phyloP scores from a whole-genome alignment of 2,113 vertebrate genomes.

The Kobus ellipsiprymnus region DNA sequence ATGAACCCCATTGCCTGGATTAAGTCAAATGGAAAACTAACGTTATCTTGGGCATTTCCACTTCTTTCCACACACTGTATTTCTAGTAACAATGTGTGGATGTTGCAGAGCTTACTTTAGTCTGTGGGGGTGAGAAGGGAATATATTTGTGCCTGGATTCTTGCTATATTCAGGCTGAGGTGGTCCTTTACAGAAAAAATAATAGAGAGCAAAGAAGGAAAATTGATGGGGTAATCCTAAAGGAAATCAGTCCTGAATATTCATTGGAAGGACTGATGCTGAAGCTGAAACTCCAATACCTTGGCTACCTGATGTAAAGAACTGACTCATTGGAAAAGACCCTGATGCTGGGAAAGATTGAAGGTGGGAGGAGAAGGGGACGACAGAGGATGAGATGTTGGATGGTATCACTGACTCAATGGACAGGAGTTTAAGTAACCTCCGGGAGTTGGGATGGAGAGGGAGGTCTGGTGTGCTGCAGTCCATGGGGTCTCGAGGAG shows the following conservation, averaged over 20 bases:
- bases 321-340: background rate
- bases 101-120: background rate
- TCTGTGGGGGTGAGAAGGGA: background rate
- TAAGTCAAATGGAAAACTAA: background rate
- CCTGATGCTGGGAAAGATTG: background rate
- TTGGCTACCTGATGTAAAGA: background rate
- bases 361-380: background rate
- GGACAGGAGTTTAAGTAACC: background rate
- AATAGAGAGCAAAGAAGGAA: background rate
- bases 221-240: background rate
- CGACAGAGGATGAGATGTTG: background rate
- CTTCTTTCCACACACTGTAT: background rate
- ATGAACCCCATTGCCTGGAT: background rate
- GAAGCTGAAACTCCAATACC: background rate
- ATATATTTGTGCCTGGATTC: background rate
- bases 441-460: background rate
- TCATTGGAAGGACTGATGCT: background rate
- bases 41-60: background rate
- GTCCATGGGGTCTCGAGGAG: background rate
- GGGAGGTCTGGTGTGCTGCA: background rate
- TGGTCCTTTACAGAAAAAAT: background rate
- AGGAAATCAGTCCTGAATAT: background rate
- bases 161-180: background rate
- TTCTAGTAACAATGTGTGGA: background rate
- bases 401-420: background rate